Evolutionary conservation across 2,113 vertebrate species (phyloP), one percentile per base, ranked within the genome.

Genomic region (Tenrec ecaudatus): DNA sequence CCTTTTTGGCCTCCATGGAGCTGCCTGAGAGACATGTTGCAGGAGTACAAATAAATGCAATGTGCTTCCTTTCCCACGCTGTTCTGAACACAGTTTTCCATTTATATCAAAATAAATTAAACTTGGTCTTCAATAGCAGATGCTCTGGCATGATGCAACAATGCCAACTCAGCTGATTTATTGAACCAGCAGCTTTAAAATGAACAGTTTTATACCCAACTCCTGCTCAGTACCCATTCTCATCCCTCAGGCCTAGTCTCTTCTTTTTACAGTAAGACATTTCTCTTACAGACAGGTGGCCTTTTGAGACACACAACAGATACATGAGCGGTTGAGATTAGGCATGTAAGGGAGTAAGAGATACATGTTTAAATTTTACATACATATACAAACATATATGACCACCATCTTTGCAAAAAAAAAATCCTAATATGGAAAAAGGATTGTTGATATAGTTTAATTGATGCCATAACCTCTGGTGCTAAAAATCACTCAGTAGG

Each of bases 41-140:
- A 96, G 58, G 82, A 91, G 81, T 86, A 95, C 94, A 97, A 94
- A 95, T 92, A 96, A 96, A 95, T 58, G 95, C 86, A 80, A 93
- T 91, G 93, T 92, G 96, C 92, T 91, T 95, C 89, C 0, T 96
- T 97, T 95, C 92, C 90, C 84, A 94, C 90, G 84, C 90, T 90
- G 95, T 90, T 92, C 79, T 87, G 85, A 84, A 87, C 73, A 90
- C 47, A 93, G 29, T 94, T 97, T 97, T 96, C 96, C 94, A 97
- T 96, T 97, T 95, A 92, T 96, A 96, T 86, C 27, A 82, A 96
- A 97, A 95, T 93, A 97, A 98, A 97, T 97, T 97, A 96, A 97
- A 97, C 96, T 86, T 81, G 96, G 82, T 92, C 95, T 96, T 97
- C 95, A 97, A 95, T 84, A 96, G 92, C 96, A 97, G 96, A 95